Base-by-base conservation (phyloP, 1,140 invertebrate species). In the Penaeus indicus region DNA sequence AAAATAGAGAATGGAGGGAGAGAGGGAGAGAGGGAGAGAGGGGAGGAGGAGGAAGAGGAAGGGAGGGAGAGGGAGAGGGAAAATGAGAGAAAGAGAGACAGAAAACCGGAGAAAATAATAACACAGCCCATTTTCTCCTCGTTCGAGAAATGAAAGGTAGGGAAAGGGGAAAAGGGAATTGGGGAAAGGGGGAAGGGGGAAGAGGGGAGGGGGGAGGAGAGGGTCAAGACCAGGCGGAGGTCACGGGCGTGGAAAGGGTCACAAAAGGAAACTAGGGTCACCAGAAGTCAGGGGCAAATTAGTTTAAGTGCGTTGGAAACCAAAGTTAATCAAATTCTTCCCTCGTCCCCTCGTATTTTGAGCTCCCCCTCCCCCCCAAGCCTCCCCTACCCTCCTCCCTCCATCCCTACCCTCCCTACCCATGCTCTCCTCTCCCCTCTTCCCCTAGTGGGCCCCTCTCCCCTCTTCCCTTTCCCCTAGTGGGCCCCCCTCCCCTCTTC, bases 301-400 rank as follows among this genome's bases (percentile, higher is more conserved):
- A 85, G 88, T 85, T 89, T 89, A 89, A 89, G 88, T 89, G 88
- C 83, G 84, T 79, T 85, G 88, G 88, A 85, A 89, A 85, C 82
- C 83, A 85, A 80, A 85, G 82, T 89, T 89, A 89, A 89, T 89
- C 88, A 89, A 89, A 89, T 89, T 89, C 83, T 85, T 84, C 61
- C 82, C 87, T 84, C 86, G 86, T 88, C 86, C 81, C 79, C 86
- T 84, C 82, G 83, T 84, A 84, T 84, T 84, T 89, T 72, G 60
- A 64, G 1, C 79, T 27, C 79, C 79, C 25, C 47, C 79, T 7
- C 79, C 79, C 1, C 47, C 32, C 75, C 75, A 1, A 8, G n/a
- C n/a, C n/a, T n/a, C n/a, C n/a, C n/a, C n/a, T n/a, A n/a, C 32
- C 27, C 18, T 60, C 54, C 19, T 19, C 27, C 22, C 16, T 60